Evolutionary conservation across 2,888 invertebrate genomes (phyloP).

Genomic region (Conchocele bisecta): DNA sequence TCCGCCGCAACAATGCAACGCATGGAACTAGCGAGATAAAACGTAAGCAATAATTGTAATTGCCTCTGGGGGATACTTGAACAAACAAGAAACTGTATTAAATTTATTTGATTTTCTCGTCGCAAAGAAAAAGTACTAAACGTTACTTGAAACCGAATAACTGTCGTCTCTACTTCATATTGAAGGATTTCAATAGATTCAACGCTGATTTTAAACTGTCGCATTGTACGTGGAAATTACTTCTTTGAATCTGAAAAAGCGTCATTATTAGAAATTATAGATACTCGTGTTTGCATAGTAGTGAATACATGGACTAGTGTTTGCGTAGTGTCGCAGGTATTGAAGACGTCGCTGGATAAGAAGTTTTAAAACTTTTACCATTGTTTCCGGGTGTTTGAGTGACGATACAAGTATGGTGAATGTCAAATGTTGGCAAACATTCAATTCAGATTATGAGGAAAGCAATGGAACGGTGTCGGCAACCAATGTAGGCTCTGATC

Average conservation of each 20-base stretch:
- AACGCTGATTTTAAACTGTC: no score
- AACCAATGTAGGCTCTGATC: no score
- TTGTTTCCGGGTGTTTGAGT: slow-evolving; percentile 37
- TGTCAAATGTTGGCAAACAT: slow-evolving; percentile 52
- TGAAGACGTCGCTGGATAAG: slow-evolving; percentile 17
- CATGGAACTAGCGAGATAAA: no score
- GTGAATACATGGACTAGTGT: slow-evolving; percentile 43
- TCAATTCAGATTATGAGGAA: no score
- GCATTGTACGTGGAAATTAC: slow-evolving; percentile 42
- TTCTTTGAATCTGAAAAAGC: slow-evolving; percentile 26
- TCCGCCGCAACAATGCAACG: no score
- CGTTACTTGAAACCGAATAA: background rate
- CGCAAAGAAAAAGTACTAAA: background rate
- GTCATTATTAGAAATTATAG: slow-evolving; percentile 41
- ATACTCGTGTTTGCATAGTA: slow-evolving; percentile 41
- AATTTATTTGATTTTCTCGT: background rate
- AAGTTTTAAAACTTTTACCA: slow-evolving; percentile 48
- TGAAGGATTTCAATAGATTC: background rate
- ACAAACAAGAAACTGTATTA: no score
- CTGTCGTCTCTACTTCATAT: background rate
- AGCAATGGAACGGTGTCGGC: no score
- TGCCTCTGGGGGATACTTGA: no score
- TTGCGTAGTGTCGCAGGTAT: slow-evolving; percentile 45
- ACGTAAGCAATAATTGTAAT: no score
- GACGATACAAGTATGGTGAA: slow-evolving; percentile 23